A percentile compares a stretch with the other conserved stretches of the same genome.
These are phyloP conservation scores for Chrysogorgia sp. DNA, from an alignment of 92 coral and sea anemone genomes.

Conservation along the genomic window DNA sequence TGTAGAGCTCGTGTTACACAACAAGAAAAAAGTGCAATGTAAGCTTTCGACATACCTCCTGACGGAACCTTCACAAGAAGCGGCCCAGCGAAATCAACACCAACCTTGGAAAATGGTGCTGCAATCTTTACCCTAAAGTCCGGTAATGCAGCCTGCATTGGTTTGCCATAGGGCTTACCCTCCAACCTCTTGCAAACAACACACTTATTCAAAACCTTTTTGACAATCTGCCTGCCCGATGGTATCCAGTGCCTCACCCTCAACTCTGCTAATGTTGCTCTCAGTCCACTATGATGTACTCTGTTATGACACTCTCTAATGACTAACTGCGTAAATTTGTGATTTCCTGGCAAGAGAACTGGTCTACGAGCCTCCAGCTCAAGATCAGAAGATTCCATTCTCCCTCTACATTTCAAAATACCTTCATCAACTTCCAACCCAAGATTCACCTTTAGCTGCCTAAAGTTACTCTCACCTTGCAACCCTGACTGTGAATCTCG, in stretches of 20 bases:
- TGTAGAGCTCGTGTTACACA: conserved; percentile 5
- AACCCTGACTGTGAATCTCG: conserved; percentile 7
- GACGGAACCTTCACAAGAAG: not conserved
- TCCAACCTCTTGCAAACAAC: not conserved
- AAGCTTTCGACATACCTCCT: not conserved
- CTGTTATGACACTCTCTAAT: conserved; percentile 19
- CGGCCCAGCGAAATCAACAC: conserved; percentile 12
- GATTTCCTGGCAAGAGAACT: no score
- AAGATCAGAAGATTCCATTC: conserved; percentile 27
- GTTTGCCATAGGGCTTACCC: conserved; percentile 8
- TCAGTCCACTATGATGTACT: conserved; percentile 24
- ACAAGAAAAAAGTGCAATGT: conserved; percentile 4
- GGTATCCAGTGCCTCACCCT: conserved; percentile 31
- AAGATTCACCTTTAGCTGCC: conserved; percentile 22
- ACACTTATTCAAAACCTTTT: not conserved
- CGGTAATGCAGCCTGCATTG: conserved; percentile 27
- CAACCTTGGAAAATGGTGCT: not conserved
- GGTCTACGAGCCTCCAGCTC: conserved; percentile 28
- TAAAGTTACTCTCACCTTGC: conserved; percentile 21
- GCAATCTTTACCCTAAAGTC: conserved; percentile 20
- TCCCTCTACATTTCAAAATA: conserved; percentile 21
- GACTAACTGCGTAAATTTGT: no score
- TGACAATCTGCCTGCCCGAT: conserved; percentile 5
- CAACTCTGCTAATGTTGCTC: conserved; percentile 23
- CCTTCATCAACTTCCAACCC: not conserved